Evolutionary conservation across 2,797 vertebrate genomes (phyloP).

Genomic region (Sebastes melanostomus): DNA sequence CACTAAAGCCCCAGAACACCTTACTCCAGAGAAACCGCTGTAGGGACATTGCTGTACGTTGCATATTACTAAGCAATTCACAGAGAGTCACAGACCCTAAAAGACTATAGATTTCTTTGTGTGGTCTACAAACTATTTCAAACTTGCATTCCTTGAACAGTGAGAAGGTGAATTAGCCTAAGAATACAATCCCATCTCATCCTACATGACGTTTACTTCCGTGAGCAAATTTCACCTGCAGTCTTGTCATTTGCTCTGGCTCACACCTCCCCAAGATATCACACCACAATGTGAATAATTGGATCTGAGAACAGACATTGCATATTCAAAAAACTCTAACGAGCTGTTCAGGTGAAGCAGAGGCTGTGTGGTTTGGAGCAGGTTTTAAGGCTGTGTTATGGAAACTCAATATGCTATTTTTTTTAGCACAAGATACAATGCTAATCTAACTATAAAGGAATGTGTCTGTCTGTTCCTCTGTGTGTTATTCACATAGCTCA

Average conservation of each 20-base stretch:
- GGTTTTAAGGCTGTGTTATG: background rate
- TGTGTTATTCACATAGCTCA: background rate
- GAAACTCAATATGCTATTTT: background rate
- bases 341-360: slow-evolving; percentile 9
- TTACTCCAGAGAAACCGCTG: slow-evolving; percentile 52
- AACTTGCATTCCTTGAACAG: background rate
- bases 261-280: slow-evolving; percentile 46
- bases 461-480: background rate
- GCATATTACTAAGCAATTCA: slow-evolving; percentile 41
- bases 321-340: slow-evolving; percentile 14
- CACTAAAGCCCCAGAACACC: slow-evolving; percentile 70
- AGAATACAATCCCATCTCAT: slow-evolving; percentile 1
- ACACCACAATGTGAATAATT: slow-evolving; percentile 45
- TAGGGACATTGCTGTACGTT: slow-evolving; percentile 47
- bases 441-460: background rate
- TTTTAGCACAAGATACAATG: background rate
- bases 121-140: slow-evolving; percentile 13
- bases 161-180: background rate
- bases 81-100: slow-evolving; percentile 9
- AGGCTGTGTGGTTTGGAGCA: background rate
- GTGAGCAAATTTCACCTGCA: slow-evolving; percentile 27
- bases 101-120: slow-evolving; percentile 25
- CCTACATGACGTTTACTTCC: slow-evolving; percentile 6
- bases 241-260: slow-evolving; percentile 19
- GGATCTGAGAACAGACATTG: slow-evolving; percentile 30